Evolutionary conservation across 2,888 invertebrate genomes (phyloP).

Genomic region (Crepidodera aurea): DNA sequence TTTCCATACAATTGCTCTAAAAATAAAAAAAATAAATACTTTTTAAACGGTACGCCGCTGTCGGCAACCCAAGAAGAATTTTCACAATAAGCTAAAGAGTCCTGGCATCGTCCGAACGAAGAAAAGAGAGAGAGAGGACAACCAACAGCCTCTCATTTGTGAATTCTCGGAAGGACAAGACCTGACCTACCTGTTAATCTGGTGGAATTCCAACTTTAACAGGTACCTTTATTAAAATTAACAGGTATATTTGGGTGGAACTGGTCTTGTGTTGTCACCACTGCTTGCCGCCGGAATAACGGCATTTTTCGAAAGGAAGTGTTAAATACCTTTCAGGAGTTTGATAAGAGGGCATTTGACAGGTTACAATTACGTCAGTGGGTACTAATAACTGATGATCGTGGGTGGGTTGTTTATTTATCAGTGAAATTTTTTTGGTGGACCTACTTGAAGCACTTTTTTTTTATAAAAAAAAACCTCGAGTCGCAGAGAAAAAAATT

Average conservation of each 20-base stretch:
- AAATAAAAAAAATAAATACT: no score
- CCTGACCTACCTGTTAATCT: slow-evolving; percentile 44
- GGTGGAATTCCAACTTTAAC: slow-evolving; percentile 43
- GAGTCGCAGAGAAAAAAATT: no score
- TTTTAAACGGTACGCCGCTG: no score
- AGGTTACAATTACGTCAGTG: slow-evolving; percentile 20
- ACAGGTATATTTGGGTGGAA: slow-evolving; percentile 36
- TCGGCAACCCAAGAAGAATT: slow-evolving; percentile 26
- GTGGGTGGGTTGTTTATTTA: background rate
- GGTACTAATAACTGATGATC: background rate
- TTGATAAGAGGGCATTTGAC: slow-evolving; percentile 11
- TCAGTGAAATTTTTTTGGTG: no score
- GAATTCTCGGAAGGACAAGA: slow-evolving; percentile 46
- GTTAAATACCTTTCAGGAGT: slow-evolving; percentile 16
- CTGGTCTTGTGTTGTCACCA: slow-evolving; percentile 18
- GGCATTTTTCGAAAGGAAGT: slow-evolving; percentile 24
- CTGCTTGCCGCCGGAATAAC: slow-evolving; percentile 21
- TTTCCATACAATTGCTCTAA: no score
- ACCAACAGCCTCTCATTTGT: slow-evolving; percentile 46
- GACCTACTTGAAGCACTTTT: slow-evolving; percentile 1
- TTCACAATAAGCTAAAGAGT: slow-evolving; percentile 43
- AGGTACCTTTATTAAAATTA: slow-evolving; percentile 43
- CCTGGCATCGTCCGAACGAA: slow-evolving; percentile 12
- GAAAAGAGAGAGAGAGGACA: slow-evolving; percentile 20
- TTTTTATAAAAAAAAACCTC: no score